phyloP scores from a whole-genome alignment of 2,888 invertebrate species.

The Palloptera scutellata region DNA sequence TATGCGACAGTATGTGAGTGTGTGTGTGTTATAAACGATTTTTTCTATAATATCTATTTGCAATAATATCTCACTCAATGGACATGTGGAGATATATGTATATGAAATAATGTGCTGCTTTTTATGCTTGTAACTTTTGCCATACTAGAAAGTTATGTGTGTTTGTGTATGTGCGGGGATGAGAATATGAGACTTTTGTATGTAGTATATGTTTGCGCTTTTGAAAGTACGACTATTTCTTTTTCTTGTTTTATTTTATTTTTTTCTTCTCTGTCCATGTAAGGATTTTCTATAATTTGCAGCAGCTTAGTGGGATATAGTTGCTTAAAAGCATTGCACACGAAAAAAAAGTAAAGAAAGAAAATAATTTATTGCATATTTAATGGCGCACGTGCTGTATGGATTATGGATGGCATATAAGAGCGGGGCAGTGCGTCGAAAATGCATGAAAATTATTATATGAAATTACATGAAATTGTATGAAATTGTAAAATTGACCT shows the following conservation, averaged over 20 bases:
- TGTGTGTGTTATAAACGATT: constrained; percentile 12
- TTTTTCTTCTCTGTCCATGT: constrained; percentile 30
- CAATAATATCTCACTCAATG: constrained; percentile 5
- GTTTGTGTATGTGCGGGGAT: constrained; percentile 21
- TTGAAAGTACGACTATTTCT: constrained; percentile 2
- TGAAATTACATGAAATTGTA: too few species aligned
- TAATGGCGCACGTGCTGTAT: constrained; percentile 54
- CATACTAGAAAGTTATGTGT: not conserved
- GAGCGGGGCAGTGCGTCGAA: constrained; percentile 21
- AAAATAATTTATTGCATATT: constrained; percentile 58
- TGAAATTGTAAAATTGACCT: too few species aligned
- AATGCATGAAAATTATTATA: constrained; percentile 27
- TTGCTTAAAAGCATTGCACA: constrained; percentile 18
- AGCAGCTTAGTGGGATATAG: constrained; percentile 51
- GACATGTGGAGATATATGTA: constrained; percentile 4
- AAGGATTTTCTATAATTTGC: constrained; percentile 62
- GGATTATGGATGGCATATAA: too few species aligned
- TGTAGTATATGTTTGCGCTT: constrained; percentile 19
- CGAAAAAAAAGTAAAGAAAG: constrained; percentile 36
- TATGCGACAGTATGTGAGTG: constrained; percentile 9
- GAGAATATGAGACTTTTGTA: not conserved
- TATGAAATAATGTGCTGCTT: not conserved
- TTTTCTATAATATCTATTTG: constrained; percentile 33
- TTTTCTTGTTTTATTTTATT: constrained; percentile 1
- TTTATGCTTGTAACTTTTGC: not conserved